These are phyloP conservation scores for Chelon auratus DNA, from an alignment of 2,797 vertebrate species.

Conservation along the genomic window DNA sequence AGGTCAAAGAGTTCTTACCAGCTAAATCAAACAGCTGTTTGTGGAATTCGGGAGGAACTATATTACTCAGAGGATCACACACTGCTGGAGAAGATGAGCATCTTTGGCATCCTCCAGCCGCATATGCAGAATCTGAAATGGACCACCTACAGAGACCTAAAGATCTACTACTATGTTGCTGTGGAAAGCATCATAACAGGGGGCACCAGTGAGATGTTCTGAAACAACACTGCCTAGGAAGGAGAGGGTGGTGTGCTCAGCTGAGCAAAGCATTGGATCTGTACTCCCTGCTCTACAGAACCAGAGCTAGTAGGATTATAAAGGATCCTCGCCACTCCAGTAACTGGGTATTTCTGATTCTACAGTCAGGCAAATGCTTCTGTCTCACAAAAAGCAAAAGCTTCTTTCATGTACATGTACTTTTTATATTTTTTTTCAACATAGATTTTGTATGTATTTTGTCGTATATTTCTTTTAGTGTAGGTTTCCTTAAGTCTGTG, in stretches of 20 bases:
- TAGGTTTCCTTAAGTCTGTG: too few species aligned
- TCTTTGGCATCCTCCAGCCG: neutral
- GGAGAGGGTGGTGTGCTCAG: conserved; percentile 1
- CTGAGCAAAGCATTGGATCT: conserved; percentile 10
- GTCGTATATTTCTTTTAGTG: too few species aligned
- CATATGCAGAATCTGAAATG: neutral
- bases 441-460: too few species aligned
- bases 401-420: neutral
- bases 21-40: neutral
- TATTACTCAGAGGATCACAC: neutral
- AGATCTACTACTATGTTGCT: neutral
- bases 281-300: conserved; percentile 21
- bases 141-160: neutral
- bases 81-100: neutral
- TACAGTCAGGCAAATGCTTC: conserved; percentile 9
- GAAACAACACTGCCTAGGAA: conserved; percentile 8
- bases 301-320: conserved; percentile 38
- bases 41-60: neutral
- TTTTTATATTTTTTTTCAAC: too few species aligned
- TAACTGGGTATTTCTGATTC: conserved; percentile 36
- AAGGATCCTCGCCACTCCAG: conserved; percentile 29
- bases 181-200: conserved; percentile 8
- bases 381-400: conserved; percentile 20
- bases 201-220: neutral
- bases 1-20: conserved; percentile 6